These are phyloP conservation scores for Paramormyrops hopkinsi DNA, from an alignment of 2,797 vertebrate species.

Conservation along the genomic window DNA sequence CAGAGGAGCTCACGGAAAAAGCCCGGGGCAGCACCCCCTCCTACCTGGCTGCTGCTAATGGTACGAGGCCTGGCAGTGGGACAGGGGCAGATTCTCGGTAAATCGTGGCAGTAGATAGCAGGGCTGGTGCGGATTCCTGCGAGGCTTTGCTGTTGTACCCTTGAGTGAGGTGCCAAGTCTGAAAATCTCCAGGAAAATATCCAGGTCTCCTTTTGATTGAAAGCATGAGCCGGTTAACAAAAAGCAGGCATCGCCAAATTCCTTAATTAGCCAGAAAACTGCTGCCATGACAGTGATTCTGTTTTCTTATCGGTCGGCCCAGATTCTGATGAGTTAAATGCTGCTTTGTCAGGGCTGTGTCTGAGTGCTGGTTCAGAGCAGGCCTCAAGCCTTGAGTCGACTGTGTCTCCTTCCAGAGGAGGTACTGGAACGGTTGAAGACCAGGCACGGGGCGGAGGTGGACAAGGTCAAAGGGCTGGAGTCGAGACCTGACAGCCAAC, in stretches of 20 bases:
- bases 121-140: not conserved
- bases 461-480: slow-evolving; percentile 73
- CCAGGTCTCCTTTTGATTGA: not conserved
- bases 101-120: not conserved
- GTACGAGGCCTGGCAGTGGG: slow-evolving; percentile 50
- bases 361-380: not conserved
- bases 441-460: slow-evolving; percentile 75
- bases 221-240: not conserved
- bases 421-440: slow-evolving; percentile 78
- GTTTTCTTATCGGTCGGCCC: not conserved
- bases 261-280: not conserved
- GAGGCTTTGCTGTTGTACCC: not conserved
- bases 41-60: slow-evolving; percentile 83
- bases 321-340: not conserved
- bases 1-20: slow-evolving; percentile 90
- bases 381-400: not conserved
- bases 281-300: not conserved
- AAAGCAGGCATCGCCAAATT: not conserved
- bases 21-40: slow-evolving; percentile 86
- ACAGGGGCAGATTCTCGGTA: not conserved
- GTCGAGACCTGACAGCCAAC: slow-evolving; percentile 44
- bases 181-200: not conserved
- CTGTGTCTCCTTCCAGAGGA: slow-evolving; percentile 65
- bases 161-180: not conserved
- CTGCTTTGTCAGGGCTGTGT: not conserved